These are phyloP conservation scores for Sinodicranocentrus sp. DNA, from an alignment of 2,888 invertebrate genomes.

Conservation along the genomic window DNA sequence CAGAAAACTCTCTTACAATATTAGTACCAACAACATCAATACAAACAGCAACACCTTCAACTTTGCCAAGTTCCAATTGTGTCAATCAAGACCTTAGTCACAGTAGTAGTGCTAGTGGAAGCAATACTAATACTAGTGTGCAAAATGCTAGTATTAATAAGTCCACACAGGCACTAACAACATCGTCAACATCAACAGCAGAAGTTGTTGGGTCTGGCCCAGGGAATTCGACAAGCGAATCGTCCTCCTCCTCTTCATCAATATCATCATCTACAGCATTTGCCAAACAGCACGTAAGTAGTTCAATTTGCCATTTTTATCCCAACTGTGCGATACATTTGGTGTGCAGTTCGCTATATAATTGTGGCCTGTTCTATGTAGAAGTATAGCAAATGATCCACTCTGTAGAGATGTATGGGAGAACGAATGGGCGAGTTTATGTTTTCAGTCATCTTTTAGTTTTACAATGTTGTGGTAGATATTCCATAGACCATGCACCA, in stretches of 20 bases:
- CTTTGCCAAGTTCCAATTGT: conserved; percentile 61
- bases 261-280: conserved; percentile 45
- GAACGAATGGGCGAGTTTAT: no score
- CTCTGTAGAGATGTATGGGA: no score
- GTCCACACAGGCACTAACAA: conserved; percentile 12
- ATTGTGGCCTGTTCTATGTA: no score
- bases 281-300: conserved; percentile 65
- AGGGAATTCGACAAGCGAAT: conserved; percentile 47
- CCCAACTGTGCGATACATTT: not conserved
- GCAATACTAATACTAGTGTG: conserved; percentile 12
- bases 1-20: conserved; percentile 20
- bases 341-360: no score
- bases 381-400: no score
- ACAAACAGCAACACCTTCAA: conserved; percentile 14
- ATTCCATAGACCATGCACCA: no score
- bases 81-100: conserved; percentile 66
- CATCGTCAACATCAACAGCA: conserved; percentile 30
- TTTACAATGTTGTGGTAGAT: no score
- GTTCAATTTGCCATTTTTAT: conserved; percentile 48
- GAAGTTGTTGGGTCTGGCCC: conserved; percentile 63
- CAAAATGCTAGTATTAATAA: conserved; percentile 6
- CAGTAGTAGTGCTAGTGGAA: conserved; percentile 10
- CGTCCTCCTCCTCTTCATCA: conserved; percentile 40
- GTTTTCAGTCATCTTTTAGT: no score
- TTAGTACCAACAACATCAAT: conserved; percentile 1